A percentile compares a stretch with the other conserved stretches of the same genome.
Evolutionary conservation across 2,113 vertebrate species (phyloP).

Genomic region (Beaufortia kweichowensis): DNA sequence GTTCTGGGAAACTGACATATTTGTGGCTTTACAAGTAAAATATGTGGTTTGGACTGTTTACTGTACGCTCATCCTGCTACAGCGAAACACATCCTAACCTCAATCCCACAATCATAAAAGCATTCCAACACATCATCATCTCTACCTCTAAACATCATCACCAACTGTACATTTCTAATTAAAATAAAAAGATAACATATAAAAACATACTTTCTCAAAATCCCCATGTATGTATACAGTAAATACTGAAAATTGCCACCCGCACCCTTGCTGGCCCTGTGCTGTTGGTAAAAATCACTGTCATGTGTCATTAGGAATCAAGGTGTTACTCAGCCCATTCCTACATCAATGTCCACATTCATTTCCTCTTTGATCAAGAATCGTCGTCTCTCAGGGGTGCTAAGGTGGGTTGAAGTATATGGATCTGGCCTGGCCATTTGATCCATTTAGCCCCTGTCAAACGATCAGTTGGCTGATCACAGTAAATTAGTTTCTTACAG

Average conservation of each 20-base stretch:
- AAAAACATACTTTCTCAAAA: not conserved
- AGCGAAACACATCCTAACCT: not conserved
- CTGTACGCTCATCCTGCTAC: constrained; percentile 3
- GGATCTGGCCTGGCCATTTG: constrained; percentile 54
- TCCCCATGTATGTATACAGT: not conserved
- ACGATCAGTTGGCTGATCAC: constrained; percentile 45
- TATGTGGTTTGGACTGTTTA: constrained; percentile 31
- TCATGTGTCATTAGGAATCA: constrained; percentile 1
- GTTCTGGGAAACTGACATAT: constrained; percentile 31
- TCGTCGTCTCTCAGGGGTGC: constrained; percentile 25
- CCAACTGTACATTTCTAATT: not conserved
- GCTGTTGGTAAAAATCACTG: not conserved
- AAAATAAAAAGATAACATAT: not conserved
- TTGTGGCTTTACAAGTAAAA: constrained; percentile 49
- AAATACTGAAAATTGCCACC: not conserved
- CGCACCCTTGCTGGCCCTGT: not conserved
- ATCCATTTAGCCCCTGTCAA: constrained; percentile 49
- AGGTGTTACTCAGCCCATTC: not conserved
- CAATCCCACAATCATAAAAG: constrained; percentile 13
- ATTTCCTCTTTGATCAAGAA: constrained; percentile 44
- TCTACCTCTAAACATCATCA: constrained; percentile 4
- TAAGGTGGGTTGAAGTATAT: constrained; percentile 48
- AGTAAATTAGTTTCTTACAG: constrained; percentile 63
- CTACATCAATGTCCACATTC: constrained; percentile 40
- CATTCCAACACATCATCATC: not conserved